phyloP scores from a whole-genome alignment of 1,140 invertebrate species.

The Trachymyrmex cornetzi region DNA sequence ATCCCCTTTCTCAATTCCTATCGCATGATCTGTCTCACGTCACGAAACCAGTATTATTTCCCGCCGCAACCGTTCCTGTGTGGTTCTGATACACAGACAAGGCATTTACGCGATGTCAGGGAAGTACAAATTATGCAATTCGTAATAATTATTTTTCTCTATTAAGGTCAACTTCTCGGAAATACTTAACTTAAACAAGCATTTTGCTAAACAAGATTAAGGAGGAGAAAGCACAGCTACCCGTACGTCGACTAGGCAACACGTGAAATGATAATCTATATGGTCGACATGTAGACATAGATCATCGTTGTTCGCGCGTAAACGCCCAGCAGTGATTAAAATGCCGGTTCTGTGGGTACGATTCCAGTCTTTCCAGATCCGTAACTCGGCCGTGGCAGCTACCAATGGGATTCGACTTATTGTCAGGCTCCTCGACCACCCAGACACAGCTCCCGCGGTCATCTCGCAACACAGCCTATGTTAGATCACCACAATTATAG shows the following conservation, averaged over 20 bases:
- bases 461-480: conserved; percentile 31
- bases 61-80: not conserved
- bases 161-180: conserved; percentile 26
- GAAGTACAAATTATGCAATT: conserved; percentile 10
- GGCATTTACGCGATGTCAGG: not conserved
- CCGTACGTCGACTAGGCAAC: conserved; percentile 9
- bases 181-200: not conserved
- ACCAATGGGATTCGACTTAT: conserved; percentile 44
- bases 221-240: not conserved
- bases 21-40: not conserved
- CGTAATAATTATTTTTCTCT: conserved; percentile 10
- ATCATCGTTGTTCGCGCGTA: conserved; percentile 47
- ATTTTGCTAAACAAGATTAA: conserved; percentile 10
- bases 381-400: not conserved
- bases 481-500: conserved; percentile 69
- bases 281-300: not conserved
- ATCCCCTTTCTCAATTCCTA: conserved; percentile 27
- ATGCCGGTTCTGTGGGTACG: conserved; percentile 19
- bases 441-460: conserved; percentile 67
- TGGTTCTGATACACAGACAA: not conserved
- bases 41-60: conserved; percentile 3
- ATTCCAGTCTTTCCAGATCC: conserved; percentile 13
- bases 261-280: conserved; percentile 22
- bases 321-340: conserved; percentile 52
- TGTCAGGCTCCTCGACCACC: conserved; percentile 70